A percentile compares a stretch with the other conserved stretches of the same genome.
These are phyloP conservation scores for Unio pictorum DNA, from an alignment of 2,888 invertebrate genomes.

Conservation along the genomic window DNA sequence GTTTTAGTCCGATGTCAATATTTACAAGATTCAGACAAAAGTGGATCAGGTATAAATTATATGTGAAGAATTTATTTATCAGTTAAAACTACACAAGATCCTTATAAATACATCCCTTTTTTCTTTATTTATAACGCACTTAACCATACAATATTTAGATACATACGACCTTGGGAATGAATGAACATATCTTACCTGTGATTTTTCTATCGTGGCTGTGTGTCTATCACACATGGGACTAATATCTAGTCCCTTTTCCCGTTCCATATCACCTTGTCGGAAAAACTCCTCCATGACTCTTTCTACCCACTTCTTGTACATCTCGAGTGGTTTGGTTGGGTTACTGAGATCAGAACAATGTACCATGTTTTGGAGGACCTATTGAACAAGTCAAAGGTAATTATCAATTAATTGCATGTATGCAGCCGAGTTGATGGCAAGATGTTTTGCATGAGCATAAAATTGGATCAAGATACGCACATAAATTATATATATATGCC, in stretches of 20 bases:
- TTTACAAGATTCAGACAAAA: too few species aligned
- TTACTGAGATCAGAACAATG: constrained; percentile 99
- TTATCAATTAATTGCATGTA: too few species aligned
- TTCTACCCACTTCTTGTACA: constrained; percentile 95
- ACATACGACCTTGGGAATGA: not conserved
- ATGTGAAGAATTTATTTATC: too few species aligned
- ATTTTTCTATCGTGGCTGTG: constrained; percentile 97
- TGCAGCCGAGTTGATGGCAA: not conserved
- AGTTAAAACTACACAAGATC: too few species aligned
- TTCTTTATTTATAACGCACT: too few species aligned
- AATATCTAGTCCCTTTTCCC: constrained; percentile 95
- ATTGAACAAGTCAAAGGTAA: constrained; percentile 35
- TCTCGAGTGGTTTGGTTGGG: constrained; percentile 88
- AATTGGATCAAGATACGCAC: too few species aligned
- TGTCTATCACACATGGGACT: constrained; percentile 99
- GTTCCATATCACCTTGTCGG: constrained; percentile 96
- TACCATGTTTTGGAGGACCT: constrained; percentile 98
- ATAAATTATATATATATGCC: too few species aligned
- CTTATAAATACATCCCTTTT: too few species aligned
- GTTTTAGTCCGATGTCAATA: too few species aligned
- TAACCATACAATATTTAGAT: too few species aligned
- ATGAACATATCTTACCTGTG: constrained; percentile 78
- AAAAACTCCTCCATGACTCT: constrained; percentile 99
- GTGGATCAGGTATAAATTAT: too few species aligned
- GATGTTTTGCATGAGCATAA: too few species aligned